Evolutionary conservation across 2,888 invertebrate genomes (phyloP), one percentile per base, ranked within the genome.

Genomic region (Tetranychus piercei): DNA sequence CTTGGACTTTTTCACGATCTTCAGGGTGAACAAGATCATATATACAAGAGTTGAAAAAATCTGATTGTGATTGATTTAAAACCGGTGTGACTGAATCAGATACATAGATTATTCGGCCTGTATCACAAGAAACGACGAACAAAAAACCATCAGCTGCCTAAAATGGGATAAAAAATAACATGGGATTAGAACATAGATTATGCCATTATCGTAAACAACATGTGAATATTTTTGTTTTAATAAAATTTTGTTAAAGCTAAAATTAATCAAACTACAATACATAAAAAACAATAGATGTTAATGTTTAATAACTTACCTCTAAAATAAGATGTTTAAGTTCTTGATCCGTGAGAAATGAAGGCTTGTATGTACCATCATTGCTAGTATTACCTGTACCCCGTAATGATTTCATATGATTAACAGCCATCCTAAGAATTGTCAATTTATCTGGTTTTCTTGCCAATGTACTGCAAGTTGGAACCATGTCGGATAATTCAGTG

Each of bases 401-500:
- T 76, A 97, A 87, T 74, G 91, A 91, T 85, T 97, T 96, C 97
- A 99, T 99, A 83, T 99, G 97, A 23, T 96, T 94, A 76, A 99
- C 97, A 72, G 99, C 97, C 97, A 99, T 97, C 81, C 99, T 88
- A 77, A 99, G 87, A 83, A 99, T 97, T 80, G 97, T 99, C 78
- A 99, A 88, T 84, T 99, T 99, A 86, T 99, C 99, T 73, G 97
- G 97, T 84, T 99, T 99, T 79, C 97, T 88, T 75, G 97, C 97
- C 79, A 97, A 87, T 72, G 96, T 94, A 81, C 93, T 94, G 85
- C 96, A 96, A 81, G 97, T 95, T 81, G 97, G 97, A 82, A 97
- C 96, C 97, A 99, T 97, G 85, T 97, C 97, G 79, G 95, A 96
- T 80, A 99, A 87, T 86, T 99, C 97, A 82, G 96, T 96, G 84